These are phyloP conservation scores for Laothoe populi DNA, from an alignment of 2,888 invertebrate species.

Conservation along the genomic window DNA sequence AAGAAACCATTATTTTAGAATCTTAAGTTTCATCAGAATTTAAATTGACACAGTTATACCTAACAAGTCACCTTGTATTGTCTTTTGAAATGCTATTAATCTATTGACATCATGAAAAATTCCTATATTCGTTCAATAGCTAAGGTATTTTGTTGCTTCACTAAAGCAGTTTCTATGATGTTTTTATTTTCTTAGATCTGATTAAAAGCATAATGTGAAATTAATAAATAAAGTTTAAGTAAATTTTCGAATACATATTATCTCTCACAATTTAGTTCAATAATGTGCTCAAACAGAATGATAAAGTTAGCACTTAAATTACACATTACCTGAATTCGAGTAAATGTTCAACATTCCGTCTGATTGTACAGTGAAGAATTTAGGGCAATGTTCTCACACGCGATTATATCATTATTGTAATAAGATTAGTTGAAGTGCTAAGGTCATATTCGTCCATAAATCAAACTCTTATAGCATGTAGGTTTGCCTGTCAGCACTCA, in stretches of 20 bases:
- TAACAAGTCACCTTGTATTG: slow-evolving; percentile 18
- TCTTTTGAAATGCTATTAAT: slow-evolving; percentile 17
- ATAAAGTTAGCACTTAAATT: slow-evolving; percentile 2
- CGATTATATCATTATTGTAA: slow-evolving; percentile 55
- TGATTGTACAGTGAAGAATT: slow-evolving; percentile 46
- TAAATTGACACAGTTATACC: slow-evolving; percentile 14
- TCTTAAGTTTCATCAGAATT: slow-evolving; percentile 12
- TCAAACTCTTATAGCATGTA: slow-evolving; percentile 36
- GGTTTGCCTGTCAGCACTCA: slow-evolving; percentile 34
- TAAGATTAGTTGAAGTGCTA: slow-evolving; percentile 41
- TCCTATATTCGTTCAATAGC: slow-evolving; percentile 15
- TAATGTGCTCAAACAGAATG: background rate
- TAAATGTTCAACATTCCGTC: background rate
- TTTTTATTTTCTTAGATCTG: background rate
- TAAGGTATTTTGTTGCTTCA: background rate
- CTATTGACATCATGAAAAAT: slow-evolving; percentile 34
- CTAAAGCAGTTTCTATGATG: background rate
- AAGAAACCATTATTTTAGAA: too few species aligned
- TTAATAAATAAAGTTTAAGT: background rate
- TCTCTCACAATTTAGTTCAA: slow-evolving; percentile 5
- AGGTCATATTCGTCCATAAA: slow-evolving; percentile 40
- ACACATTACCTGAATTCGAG: background rate
- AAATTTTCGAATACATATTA: background rate
- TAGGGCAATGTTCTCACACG: slow-evolving; percentile 52
- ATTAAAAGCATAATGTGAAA: too few species aligned